phyloP scores from a whole-genome alignment of 1,140 invertebrate species.

The Conopomorpha cramerella region DNA sequence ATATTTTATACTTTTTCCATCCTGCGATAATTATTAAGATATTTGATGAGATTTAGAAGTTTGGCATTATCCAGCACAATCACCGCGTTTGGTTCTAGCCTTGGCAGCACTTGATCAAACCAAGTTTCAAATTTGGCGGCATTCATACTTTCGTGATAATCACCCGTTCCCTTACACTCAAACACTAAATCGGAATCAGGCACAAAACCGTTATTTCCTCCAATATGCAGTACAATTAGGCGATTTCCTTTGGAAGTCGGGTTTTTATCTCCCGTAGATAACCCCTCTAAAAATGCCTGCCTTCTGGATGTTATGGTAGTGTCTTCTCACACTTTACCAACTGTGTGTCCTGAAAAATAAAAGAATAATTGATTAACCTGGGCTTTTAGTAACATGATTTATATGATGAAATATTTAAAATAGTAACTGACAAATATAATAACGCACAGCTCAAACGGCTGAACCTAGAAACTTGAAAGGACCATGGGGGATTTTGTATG shows the following conservation, averaged over 20 bases:
- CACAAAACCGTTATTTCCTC: conserved; percentile 17
- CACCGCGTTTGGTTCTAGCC: conserved; percentile 10
- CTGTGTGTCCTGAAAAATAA: conserved; percentile 11
- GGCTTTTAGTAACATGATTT: too few relatives aligned
- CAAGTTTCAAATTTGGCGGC: conserved; percentile 13
- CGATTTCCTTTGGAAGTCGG: conserved; percentile 15
- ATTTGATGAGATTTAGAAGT: too few relatives aligned
- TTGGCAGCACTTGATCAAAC: conserved; percentile 17
- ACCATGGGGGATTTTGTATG: too few relatives aligned
- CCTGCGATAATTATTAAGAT: too few relatives aligned
- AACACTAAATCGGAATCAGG: conserved; percentile 11
- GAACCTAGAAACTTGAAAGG: too few relatives aligned
- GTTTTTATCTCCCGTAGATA: conserved; percentile 13
- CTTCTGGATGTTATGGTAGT: conserved; percentile 6
- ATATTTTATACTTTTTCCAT: too few relatives aligned
- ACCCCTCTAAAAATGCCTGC: conserved; percentile 13
- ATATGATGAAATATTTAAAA: too few relatives aligned
- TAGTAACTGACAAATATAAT: too few relatives aligned
- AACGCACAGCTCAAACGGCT: too few relatives aligned
- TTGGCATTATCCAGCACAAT: too few relatives aligned
- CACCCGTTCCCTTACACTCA: conserved; percentile 13
- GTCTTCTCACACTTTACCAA: conserved; percentile 12
- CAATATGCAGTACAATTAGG: conserved; percentile 18
- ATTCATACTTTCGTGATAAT: conserved; percentile 20
- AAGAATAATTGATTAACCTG: too few relatives aligned